These are phyloP conservation scores for Equus przewalskii DNA, from an alignment of 2,113 vertebrate species.

Conservation along the genomic window DNA sequence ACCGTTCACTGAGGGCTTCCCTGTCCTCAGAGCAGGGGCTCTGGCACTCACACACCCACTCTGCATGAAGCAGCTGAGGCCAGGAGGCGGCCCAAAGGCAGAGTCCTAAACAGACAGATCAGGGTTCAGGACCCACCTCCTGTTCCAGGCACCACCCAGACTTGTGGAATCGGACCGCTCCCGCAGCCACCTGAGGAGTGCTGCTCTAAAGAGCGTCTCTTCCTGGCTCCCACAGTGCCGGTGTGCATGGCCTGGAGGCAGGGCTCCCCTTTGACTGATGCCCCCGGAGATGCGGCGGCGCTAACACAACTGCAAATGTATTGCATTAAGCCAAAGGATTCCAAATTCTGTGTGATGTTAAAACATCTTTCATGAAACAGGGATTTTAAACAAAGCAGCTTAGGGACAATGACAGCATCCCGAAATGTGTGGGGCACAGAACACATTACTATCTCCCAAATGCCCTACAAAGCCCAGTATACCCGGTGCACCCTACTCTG, in stretches of 20 bases:
- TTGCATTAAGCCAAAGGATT: not conserved
- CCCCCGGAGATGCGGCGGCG: not conserved
- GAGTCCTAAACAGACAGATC: not conserved
- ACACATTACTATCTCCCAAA: rapidly evolving
- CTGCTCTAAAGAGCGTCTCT: not conserved
- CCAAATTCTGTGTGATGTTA: not conserved
- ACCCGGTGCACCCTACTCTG: not conserved
- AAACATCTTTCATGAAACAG: not conserved
- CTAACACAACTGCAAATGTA: rapidly evolving
- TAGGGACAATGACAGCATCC: not conserved
- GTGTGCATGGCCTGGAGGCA: not conserved
- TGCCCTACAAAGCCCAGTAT: not conserved
- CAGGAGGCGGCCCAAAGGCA: not conserved
- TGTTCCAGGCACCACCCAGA: not conserved
- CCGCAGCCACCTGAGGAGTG: rapidly evolving
- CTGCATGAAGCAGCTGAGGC: not conserved
- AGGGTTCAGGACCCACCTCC: not conserved
- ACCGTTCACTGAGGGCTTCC: not conserved
- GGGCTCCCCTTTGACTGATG: rapidly evolving
- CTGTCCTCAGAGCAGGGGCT: not conserved
- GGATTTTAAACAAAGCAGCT: not conserved
- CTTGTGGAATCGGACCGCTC: not conserved
- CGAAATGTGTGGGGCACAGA: not conserved
- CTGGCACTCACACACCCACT: not conserved
- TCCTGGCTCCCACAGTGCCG: not conserved